Percentiles rank a stretch among this genome's conserved stretches.
phyloP scores from a whole-genome alignment of 2,797 vertebrate genomes.

The Hybognathus amarus region DNA sequence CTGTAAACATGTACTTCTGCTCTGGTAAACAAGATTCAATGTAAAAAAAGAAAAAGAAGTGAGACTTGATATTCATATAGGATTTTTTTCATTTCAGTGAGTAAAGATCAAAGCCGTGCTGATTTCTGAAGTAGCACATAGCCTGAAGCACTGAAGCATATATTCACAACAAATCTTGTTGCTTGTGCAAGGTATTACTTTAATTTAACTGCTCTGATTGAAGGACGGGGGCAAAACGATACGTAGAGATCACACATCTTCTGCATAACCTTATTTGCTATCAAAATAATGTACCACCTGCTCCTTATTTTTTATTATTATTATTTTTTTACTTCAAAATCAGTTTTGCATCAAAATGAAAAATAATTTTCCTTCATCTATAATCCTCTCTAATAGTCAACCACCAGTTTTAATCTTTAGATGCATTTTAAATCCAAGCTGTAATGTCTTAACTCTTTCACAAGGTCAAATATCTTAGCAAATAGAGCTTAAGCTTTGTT shows the following conservation, averaged over 20 bases:
- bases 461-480: slow-evolving; percentile 88
- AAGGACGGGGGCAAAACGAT: slow-evolving; percentile 46
- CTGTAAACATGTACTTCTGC: slow-evolving; percentile 79
- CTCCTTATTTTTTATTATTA: slow-evolving; percentile 67
- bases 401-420: slow-evolving; percentile 88
- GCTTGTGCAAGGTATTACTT: slow-evolving; percentile 83
- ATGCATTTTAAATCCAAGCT: slow-evolving; percentile 87
- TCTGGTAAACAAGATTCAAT: slow-evolving; percentile 80
- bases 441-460: slow-evolving; percentile 86
- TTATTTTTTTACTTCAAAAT: slow-evolving; percentile 68
- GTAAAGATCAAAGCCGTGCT: slow-evolving; percentile 80
- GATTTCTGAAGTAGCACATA: slow-evolving; percentile 78
- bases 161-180: slow-evolving; percentile 83
- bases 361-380: slow-evolving; percentile 86
- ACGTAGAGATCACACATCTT: slow-evolving; percentile 59
- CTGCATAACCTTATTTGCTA: slow-evolving; percentile 63
- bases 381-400: slow-evolving; percentile 86
- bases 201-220: slow-evolving; percentile 75
- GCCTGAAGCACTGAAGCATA: slow-evolving; percentile 80
- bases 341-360: slow-evolving; percentile 83
- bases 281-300: slow-evolving; percentile 76
- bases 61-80: slow-evolving; percentile 84
- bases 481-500: slow-evolving; percentile 89
- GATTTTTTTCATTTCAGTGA: slow-evolving; percentile 79
- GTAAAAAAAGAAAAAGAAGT: slow-evolving; percentile 69